phyloP scores from a whole-genome alignment of 1,140 invertebrate species.

The Luehdorfia chinensis region DNA sequence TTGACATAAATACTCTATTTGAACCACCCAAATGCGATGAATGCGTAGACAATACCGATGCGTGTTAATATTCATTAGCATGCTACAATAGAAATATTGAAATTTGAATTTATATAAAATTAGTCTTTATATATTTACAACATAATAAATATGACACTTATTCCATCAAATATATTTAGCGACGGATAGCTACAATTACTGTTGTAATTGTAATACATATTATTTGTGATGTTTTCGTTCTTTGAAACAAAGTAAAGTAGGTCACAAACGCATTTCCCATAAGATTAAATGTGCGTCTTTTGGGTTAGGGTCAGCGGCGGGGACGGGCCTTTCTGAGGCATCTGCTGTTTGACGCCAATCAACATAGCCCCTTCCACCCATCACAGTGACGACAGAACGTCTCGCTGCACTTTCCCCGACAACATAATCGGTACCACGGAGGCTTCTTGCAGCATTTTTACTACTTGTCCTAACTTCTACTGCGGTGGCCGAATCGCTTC shows the following conservation, averaged over 20 bases:
- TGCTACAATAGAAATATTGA: conserved; percentile 19
- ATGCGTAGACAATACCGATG: background rate
- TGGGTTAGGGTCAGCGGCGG: conserved; percentile 66
- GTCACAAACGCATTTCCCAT: conserved; percentile 93
- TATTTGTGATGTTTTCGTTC: background rate
- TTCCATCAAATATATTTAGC: conserved; percentile 17
- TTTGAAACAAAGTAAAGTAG: background rate
- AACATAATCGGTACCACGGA: conserved; percentile 64
- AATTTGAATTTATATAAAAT: conserved; percentile 37
- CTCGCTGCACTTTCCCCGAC: conserved; percentile 76
- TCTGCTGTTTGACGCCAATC: conserved; percentile 87
- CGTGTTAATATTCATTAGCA: conserved; percentile 22
- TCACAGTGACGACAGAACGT: conserved; percentile 89
- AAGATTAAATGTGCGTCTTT: conserved; percentile 90
- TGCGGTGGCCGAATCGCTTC: conserved; percentile 56
- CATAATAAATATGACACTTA: conserved; percentile 26
- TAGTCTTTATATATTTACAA: conserved; percentile 26
- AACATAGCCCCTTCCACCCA: conserved; percentile 92
- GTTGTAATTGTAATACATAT: conserved; percentile 3
- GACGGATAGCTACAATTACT: background rate
- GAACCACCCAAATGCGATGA: background rate
- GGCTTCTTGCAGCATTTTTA: conserved; percentile 48
- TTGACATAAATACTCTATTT: conserved; percentile 13
- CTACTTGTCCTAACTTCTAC: conserved; percentile 24
- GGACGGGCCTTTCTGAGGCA: conserved; percentile 66